Evolutionary conservation across 2,888 invertebrate genomes (phyloP).

Genomic region (Oithona nana): DNA sequence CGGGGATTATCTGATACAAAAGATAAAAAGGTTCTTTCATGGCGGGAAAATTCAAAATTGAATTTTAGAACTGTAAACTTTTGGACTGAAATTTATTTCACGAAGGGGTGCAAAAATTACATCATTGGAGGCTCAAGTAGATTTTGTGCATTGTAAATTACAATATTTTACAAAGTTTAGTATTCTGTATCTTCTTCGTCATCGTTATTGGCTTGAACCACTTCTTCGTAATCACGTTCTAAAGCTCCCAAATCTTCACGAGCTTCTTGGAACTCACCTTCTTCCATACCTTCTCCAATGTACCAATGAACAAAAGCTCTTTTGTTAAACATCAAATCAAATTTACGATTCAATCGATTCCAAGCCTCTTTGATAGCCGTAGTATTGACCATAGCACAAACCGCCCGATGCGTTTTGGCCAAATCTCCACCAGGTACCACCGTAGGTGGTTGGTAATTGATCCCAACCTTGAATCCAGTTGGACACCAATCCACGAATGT

Average conservation of each 20-base stretch:
- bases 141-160: too few relatives aligned
- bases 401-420: constrained; percentile 35
- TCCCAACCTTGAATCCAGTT: constrained; percentile 56
- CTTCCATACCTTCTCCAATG: background rate
- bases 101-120: too few relatives aligned
- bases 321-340: constrained; percentile 57
- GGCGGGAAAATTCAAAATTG: background rate
- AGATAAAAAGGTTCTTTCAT: too few relatives aligned
- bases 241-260: background rate
- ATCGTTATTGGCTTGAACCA: background rate
- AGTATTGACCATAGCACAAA: constrained; percentile 52
- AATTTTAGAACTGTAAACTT: background rate
- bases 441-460: constrained; percentile 34
- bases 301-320: constrained; percentile 69
- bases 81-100: background rate
- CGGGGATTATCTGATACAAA: too few relatives aligned
- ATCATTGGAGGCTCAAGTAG: too few relatives aligned
- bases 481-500: constrained; percentile 44
- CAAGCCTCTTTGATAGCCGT: constrained; percentile 77
- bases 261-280: background rate
- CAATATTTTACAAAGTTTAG: background rate
- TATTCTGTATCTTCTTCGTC: background rate
- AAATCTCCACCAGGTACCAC: constrained; percentile 31
- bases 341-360: constrained; percentile 56
- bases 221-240: background rate